A percentile compares a stretch with the other conserved stretches of the same genome.
These are phyloP conservation scores for Megaustenia siamemsis DNA, from an alignment of 2,888 invertebrate species.

Conservation along the genomic window DNA sequence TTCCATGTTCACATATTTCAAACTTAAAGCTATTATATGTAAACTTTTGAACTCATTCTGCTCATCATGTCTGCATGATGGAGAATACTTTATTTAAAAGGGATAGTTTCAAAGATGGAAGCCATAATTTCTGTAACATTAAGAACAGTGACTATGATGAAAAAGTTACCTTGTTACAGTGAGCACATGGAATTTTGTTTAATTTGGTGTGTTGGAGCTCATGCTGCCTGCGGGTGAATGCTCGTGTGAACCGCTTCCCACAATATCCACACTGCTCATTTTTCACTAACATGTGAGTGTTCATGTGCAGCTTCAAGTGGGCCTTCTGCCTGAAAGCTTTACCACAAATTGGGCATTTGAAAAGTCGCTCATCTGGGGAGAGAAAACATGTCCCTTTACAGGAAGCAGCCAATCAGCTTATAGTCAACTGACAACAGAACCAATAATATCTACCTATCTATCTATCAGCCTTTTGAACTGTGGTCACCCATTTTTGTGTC, in stretches of 20 bases:
- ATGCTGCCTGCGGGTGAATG: constrained; percentile 71
- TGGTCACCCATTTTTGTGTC: too few species aligned
- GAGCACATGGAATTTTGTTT: constrained; percentile 64
- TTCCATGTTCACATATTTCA: too few species aligned
- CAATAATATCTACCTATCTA: too few species aligned
- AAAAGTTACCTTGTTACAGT: constrained; percentile 62
- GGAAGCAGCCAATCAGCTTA: too few species aligned
- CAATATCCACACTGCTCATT: constrained; percentile 71
- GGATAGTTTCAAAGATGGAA: neutral
- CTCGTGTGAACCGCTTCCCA: constrained; percentile 69
- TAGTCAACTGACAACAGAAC: too few species aligned
- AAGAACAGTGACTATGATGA: neutral
- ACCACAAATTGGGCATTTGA: constrained; percentile 69
- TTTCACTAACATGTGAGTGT: constrained; percentile 72
- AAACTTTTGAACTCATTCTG: too few species aligned
- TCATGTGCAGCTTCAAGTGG: constrained; percentile 71
- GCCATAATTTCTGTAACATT: neutral
- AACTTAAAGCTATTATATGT: too few species aligned
- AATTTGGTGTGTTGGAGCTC: constrained; percentile 74
- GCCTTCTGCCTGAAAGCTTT: constrained; percentile 75
- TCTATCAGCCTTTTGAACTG: too few species aligned
- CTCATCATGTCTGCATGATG: too few species aligned
- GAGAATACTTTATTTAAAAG: too few species aligned
- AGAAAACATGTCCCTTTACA: too few species aligned
- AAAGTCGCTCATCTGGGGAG: constrained; percentile 56